These are phyloP conservation scores for Galleria mellonella DNA, from an alignment of 1,140 invertebrate genomes.

Conservation along the genomic window DNA sequence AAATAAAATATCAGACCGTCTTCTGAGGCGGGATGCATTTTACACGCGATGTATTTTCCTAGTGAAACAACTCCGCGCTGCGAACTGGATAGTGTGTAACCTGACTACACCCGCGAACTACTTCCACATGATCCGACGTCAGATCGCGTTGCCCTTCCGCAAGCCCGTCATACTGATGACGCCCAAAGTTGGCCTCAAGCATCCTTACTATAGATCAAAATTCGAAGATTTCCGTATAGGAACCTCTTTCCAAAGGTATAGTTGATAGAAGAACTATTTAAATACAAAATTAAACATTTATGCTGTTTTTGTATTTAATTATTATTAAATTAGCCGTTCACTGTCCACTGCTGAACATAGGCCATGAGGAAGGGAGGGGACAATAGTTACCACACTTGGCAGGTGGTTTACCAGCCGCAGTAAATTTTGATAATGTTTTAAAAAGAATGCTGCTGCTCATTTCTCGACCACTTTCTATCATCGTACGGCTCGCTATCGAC, in stretches of 20 bases:
- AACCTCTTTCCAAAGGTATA: conserved; percentile 45
- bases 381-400: background rate
- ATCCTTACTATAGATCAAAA: conserved; percentile 53
- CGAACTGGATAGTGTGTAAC: conserved; percentile 90
- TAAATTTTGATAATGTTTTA: no score
- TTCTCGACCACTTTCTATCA: no score
- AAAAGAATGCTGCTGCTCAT: no score
- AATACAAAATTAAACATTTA: background rate
- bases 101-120: conserved; percentile 89
- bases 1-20: no score
- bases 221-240: conserved; percentile 51
- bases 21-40: no score
- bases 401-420: no score
- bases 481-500: no score
- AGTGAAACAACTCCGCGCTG: conserved; percentile 86
- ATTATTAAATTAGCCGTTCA: background rate
- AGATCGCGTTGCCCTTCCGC: conserved; percentile 87
- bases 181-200: conserved; percentile 82
- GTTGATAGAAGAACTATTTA: background rate
- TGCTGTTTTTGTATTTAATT: background rate
- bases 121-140: conserved; percentile 89
- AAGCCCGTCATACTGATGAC: conserved; percentile 89
- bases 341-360: no score
- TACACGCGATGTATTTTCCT: background rate
- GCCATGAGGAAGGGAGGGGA: background rate